Base-by-base conservation (phyloP, 1,140 invertebrate genomes). In the Zaprionus camerounensis region DNA sequence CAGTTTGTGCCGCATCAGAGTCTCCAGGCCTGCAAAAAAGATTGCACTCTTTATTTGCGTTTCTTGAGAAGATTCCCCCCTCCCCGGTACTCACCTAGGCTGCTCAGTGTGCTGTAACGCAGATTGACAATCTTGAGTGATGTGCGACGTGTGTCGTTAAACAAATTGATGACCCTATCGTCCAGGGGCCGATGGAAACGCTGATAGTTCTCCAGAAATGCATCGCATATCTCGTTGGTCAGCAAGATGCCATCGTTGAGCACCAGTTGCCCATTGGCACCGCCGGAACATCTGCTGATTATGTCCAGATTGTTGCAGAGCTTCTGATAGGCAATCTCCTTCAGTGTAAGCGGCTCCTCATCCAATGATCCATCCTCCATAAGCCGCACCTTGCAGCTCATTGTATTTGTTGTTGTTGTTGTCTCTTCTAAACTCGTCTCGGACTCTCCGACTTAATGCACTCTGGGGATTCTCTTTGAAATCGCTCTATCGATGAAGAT, bases 71-170 rank as follows among this genome's bases (percentile, higher is more conserved):
- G 4, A 5, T 15, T n/a, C 9, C 3, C 13, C 6, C 1, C 7
- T 41, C 15, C 5, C 12, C 13, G 4, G 6, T 46, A 22, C 85
- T 65, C 17, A 91, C 86, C 83, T 13, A 65, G 20, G 62, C 74
- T 95, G 12, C 95, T 95, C 15, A 98, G 94, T 11, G 94, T 93
- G n/a, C 95, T 95, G 80, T 96, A 95, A 56, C 94, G 93, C 68
- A 98, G 93, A 80, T 94, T 94, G 4, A 98, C 94, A 51, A 94
- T 93, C 80, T 95, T 95, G 4, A 98, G 93, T 65, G 95, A 95
- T 1, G 97, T 97, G 12, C 93, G 93, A 0, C 92, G 84, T 9
- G 93, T 93, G 91, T 97, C 95, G 76, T 94, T 93, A 85, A 98
- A 97, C 71, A 97, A 94, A 72, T 95, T 94, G 5, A 97, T 94